Evolutionary conservation across 1,140 invertebrate species (phyloP).

Genomic region (Psilanteris sp.): DNA sequence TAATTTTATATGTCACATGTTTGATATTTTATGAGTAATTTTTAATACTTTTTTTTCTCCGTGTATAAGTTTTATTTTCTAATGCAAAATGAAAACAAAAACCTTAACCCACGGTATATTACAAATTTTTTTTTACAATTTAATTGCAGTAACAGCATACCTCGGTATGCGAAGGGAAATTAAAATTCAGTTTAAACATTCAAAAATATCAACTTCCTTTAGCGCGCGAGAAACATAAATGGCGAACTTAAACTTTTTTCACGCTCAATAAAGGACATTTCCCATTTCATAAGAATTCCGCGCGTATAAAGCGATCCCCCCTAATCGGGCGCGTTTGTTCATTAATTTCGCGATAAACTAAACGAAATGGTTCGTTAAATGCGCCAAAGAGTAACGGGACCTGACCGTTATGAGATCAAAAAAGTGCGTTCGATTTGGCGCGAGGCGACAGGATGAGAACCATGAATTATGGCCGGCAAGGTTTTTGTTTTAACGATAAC

Average conservation of each 20-base stretch:
- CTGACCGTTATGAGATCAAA: slow-evolving; percentile 22
- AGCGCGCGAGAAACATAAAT: slow-evolving; percentile 18
- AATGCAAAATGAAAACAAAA: no score
- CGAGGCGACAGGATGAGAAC: slow-evolving; percentile 67
- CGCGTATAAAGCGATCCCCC: slow-evolving; percentile 19
- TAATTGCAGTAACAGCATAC: no score
- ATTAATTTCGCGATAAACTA: slow-evolving; percentile 53
- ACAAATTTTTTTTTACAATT: no score
- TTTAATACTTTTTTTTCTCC: no score
- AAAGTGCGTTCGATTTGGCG: slow-evolving; percentile 38
- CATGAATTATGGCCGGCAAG: slow-evolving; percentile 66
- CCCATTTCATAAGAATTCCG: slow-evolving; percentile 30
- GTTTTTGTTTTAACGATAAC: slow-evolving; percentile 75
- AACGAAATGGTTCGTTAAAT: slow-evolving; percentile 28
- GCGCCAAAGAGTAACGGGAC: slow-evolving; percentile 32
- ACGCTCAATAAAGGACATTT: slow-evolving; percentile 55
- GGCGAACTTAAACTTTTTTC: slow-evolving; percentile 48
- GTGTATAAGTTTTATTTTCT: no score
- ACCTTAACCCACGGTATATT: no score
- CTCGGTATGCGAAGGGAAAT: slow-evolving; percentile 17
- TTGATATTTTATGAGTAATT: no score
- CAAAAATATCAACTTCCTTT: slow-evolving; percentile 1
- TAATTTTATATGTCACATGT: no score
- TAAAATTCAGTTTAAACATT: slow-evolving; percentile 29
- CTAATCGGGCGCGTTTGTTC: slow-evolving; percentile 21